phyloP scores from a whole-genome alignment of 2,113 vertebrate genomes.

The Spheniscus mendiculus region DNA sequence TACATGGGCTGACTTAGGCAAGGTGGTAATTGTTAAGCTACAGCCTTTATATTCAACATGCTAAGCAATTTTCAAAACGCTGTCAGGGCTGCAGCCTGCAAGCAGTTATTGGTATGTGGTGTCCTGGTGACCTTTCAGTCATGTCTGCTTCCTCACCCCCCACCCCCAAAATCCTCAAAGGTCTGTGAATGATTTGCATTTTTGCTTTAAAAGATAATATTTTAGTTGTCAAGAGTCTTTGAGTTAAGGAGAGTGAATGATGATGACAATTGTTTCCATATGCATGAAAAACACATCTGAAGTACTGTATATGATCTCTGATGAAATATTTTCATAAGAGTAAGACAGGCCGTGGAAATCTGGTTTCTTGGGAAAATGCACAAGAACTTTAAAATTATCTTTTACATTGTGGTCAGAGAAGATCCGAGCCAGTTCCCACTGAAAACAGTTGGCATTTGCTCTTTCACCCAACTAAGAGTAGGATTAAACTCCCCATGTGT shows the following conservation, averaged over 20 bases:
- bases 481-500: background rate
- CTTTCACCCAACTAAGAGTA: background rate
- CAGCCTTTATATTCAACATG: background rate
- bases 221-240: background rate
- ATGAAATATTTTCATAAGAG: background rate
- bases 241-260: background rate
- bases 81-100: background rate
- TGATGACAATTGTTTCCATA: background rate
- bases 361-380: background rate
- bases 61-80: background rate
- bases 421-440: background rate
- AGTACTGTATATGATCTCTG: background rate
- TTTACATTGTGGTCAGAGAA: background rate
- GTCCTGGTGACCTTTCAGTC: background rate
- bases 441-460: background rate
- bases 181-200: background rate
- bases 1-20: background rate
- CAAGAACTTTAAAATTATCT: background rate
- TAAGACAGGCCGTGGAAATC: background rate
- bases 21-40: background rate
- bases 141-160: background rate
- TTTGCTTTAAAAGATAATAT: background rate
- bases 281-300: background rate
- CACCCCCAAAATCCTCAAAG: background rate
- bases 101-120: background rate